Base-by-base conservation (phyloP, 2,113 vertebrate species). In the Corythaixoides concolor region DNA sequence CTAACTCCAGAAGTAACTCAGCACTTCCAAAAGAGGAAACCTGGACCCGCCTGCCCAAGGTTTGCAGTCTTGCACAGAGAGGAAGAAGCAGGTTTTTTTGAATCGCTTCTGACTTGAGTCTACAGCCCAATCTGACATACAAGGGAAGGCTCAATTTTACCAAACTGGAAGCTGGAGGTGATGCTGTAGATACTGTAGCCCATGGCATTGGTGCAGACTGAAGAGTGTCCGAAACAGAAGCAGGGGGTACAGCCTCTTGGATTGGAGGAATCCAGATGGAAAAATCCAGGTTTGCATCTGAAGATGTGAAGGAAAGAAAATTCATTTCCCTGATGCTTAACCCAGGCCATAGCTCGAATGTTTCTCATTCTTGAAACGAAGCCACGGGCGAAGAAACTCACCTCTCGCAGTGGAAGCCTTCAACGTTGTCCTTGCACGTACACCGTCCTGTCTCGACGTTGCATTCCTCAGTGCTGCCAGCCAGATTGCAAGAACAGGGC, bases 281-380 rank as follows among this genome's bases (percentile, higher is more conserved):
- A 99, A 98, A 98, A 99, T 3, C 99, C 99, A 93, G 99, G 99
- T 79, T 99, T 99, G 97, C 99, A 99, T 96, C 99, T 99, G 97
- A 94, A 95, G 73, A 74, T 10, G 55, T 9, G 39, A 94, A 49
- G 27, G 50, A 73, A 72, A 86, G 45, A 79, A 30, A 87, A 73
- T 87, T 82, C 37, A 64, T 93, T 82, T 87, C 79, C 78, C 58
- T 41, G 32, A 59, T 20, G 39, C 66, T 75, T 86, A 88, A 63
- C 62, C 39, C 41, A 53, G 69, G 80, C 56, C 72, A 73, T 53
- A 0, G 0, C 30, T 81, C 1, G 0, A 56, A 93, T 92, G 45
- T 30, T 89, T 90, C 64, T 70, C 88, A 93, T 93, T 94, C 91
- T 62, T 97, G 89, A 95, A 88, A 85, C 60, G 50, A 32, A 75